These are phyloP conservation scores for Chymomyza caudatula DNA, from an alignment of 2,888 invertebrate species.

Conservation along the genomic window DNA sequence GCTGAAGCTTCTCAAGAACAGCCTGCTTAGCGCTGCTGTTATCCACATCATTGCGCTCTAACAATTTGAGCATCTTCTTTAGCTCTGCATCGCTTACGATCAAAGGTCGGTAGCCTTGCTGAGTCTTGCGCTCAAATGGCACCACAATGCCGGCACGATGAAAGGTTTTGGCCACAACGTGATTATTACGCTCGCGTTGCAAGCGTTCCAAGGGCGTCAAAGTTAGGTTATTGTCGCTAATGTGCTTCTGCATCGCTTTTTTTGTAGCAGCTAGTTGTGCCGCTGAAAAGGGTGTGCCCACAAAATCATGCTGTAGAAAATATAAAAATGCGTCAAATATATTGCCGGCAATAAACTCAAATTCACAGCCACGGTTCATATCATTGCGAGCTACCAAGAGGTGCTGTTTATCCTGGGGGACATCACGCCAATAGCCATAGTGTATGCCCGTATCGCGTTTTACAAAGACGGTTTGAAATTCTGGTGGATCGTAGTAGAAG, in stretches of 20 bases:
- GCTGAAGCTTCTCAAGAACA: slow-evolving; percentile 85
- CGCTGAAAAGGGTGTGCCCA: slow-evolving; percentile 82
- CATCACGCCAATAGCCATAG: slow-evolving; percentile 94
- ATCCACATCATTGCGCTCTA: slow-evolving; percentile 79
- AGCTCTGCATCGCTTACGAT: slow-evolving; percentile 84
- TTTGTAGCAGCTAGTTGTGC: slow-evolving; percentile 81
- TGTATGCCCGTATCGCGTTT: slow-evolving; percentile 86
- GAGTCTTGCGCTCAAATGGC: slow-evolving; percentile 88
- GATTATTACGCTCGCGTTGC: slow-evolving; percentile 82
- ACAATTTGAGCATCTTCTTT: slow-evolving; percentile 83
- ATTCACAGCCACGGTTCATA: slow-evolving; percentile 83
- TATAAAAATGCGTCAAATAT: slow-evolving; percentile 73
- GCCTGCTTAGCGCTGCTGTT: slow-evolving; percentile 80
- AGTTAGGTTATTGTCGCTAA: slow-evolving; percentile 81
- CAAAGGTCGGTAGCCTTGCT: slow-evolving; percentile 90
- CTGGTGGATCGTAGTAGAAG: slow-evolving; percentile 95
- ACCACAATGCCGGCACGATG: slow-evolving; percentile 92
- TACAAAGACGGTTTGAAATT: slow-evolving; percentile 90
- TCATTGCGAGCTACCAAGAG: slow-evolving; percentile 87
- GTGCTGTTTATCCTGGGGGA: slow-evolving; percentile 84
- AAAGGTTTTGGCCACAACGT: slow-evolving; percentile 85
- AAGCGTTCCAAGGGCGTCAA: slow-evolving; percentile 80
- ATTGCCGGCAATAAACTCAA: slow-evolving; percentile 83
- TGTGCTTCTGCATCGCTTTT: slow-evolving; percentile 82
- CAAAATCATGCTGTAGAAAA: slow-evolving; percentile 73